Percentiles rank a stretch among this genome's conserved stretches.
phyloP scores from a whole-genome alignment of 2,797 vertebrate genomes.

The Platyrinchus mystaceus region DNA sequence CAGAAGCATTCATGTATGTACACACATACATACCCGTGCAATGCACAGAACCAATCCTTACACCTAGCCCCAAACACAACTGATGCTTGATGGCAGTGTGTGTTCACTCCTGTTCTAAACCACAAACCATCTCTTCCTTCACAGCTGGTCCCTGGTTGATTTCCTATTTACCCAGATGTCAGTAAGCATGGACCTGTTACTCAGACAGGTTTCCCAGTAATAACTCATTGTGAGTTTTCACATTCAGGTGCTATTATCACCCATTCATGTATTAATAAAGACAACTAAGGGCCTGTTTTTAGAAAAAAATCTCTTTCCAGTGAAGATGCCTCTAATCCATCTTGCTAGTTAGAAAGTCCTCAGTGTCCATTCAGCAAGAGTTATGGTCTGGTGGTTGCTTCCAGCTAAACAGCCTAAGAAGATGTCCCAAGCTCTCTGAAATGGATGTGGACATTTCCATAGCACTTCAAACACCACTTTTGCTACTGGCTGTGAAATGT shows the following conservation, averaged over 20 bases:
- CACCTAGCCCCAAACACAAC: background rate
- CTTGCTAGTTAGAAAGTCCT: background rate
- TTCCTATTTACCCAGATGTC: background rate
- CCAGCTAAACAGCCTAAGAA: background rate
- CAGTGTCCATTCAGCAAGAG: background rate
- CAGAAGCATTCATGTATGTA: accelerated
- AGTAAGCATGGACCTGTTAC: background rate
- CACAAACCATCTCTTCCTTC: background rate
- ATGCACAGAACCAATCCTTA: background rate
- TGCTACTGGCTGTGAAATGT: background rate
- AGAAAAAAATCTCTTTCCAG: background rate
- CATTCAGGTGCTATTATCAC: background rate
- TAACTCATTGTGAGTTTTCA: background rate
- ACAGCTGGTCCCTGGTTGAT: background rate
- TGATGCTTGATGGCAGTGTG: background rate
- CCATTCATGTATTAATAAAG: background rate
- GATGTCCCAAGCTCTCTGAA: background rate
- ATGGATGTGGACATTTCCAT: background rate
- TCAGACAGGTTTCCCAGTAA: background rate
- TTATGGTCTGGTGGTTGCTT: background rate
- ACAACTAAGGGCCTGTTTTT: background rate
- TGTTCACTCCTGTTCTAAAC: background rate
- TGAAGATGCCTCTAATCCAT: background rate
- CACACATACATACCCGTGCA: background rate
- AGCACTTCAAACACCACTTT: background rate